Base-by-base conservation (phyloP, 2,888 invertebrate genomes). In the Morpho deidamia region DNA sequence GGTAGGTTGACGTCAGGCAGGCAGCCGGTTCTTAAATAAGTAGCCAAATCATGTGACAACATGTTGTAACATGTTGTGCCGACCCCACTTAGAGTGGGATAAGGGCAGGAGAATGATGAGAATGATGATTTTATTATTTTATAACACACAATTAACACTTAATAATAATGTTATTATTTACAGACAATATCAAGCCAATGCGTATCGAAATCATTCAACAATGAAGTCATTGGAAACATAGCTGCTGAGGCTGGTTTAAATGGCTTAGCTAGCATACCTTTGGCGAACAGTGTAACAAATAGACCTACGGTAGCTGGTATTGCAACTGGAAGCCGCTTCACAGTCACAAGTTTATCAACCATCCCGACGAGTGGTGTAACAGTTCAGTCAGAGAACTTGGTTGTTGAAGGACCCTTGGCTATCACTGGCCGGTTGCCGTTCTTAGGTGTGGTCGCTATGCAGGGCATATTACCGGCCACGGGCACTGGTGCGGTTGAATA, bases 381-480 rank as follows among this genome's bases (percentile, higher is more conserved):
- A 3, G 62, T 77, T 0, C 52, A 68, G 2, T 70, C 76, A 8
- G 77, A 78, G 33, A 70, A 72, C 40, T 58, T 68, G 11, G 63
- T 76, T 0, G 57, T 64, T 2, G 71, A 74, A 47, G 78, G 78
- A 0, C 58, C 65, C 3, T 46, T 77, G 11, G 57, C 63, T 4
- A 69, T 74, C 0, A 60, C 58, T 44, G 78, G 77, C 0, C 58
- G 72, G 39, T 46, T 76, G 44, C 77, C 77, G 4, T 60, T 62
- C 59, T 35, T 70, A 46, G 64, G 65, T 2, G 66, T 66, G 8
- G 71, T 70, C 10, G 61, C 61, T 12, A 57, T 70, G 34, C 66
- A 67, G 33, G 66, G 67, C 7, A 43, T 55, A 0, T 44, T 67
- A 11, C 60, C 67, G 11, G 61, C 67, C 5, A 40, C 43, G 11